Conservation (phyloP, 1,140 invertebrate species). For the Drosophila repleta region DNA sequence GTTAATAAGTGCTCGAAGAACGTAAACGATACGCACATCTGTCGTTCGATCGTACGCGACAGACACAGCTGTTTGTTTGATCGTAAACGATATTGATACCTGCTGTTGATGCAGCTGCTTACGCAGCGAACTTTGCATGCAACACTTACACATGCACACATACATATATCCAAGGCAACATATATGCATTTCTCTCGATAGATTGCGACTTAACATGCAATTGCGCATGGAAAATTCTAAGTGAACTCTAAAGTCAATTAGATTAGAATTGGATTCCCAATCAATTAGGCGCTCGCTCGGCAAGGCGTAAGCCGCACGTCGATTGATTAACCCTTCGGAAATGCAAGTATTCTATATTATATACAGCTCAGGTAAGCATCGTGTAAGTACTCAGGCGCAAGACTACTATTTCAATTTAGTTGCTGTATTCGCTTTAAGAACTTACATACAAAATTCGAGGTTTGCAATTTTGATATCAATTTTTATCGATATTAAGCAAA, state of each 20-base stretch:
- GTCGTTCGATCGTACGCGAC: slow-evolving; percentile 6
- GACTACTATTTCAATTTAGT: no score
- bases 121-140: neutral
- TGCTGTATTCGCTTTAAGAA: neutral
- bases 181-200: neutral
- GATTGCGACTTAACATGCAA: slow-evolving; percentile 5
- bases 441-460: no score
- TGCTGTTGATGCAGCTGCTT: slow-evolving; percentile 14
- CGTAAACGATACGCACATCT: slow-evolving; percentile 14
- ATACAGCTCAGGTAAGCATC: neutral
- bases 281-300: slow-evolving; percentile 1
- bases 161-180: neutral
- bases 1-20: neutral
- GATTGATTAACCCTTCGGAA: slow-evolving; percentile 1
- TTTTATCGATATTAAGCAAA: no score
- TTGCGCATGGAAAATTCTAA: slow-evolving; percentile 32
- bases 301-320: neutral
- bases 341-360: neutral
- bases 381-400: no score
- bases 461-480: no score
- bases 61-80: slow-evolving; percentile 7
- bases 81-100: slow-evolving; percentile 3
- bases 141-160: neutral
- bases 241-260: slow-evolving; percentile 18
- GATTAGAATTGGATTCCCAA: slow-evolving; percentile 29